A percentile compares a stretch with the other conserved stretches of the same genome.
phyloP scores from a whole-genome alignment of 2,113 vertebrate species.

The Engraulis encrasicolus region DNA sequence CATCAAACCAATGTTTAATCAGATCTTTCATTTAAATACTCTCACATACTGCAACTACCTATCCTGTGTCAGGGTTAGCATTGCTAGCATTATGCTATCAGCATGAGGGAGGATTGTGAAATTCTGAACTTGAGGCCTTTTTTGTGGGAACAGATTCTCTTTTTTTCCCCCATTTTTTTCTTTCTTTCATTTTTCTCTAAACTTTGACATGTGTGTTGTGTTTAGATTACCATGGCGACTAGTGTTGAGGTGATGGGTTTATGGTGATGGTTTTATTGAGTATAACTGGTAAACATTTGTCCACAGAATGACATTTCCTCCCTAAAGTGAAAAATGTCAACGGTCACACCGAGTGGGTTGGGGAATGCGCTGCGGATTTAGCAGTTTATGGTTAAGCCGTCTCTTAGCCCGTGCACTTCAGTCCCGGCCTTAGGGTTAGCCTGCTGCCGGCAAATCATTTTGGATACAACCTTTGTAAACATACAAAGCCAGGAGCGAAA shows the following conservation, averaged over 20 bases:
- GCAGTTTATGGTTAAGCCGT: background rate
- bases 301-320: slow-evolving; percentile 14
- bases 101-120: background rate
- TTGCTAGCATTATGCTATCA: background rate
- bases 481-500: background rate
- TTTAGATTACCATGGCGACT: slow-evolving; percentile 12
- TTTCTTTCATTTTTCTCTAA: background rate
- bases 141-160: no score
- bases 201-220: slow-evolving; percentile 6
- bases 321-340: slow-evolving; percentile 20
- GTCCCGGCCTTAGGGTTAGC: background rate
- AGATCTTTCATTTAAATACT: background rate
- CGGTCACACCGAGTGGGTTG: slow-evolving; percentile 3
- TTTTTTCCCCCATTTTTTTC: no score
- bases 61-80: background rate
- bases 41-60: background rate
- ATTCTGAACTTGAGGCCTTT: no score
- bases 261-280: slow-evolving; percentile 12
- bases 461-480: background rate
- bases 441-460: background rate
- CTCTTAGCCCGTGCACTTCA: background rate
- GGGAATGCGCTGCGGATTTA: background rate
- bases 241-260: slow-evolving; percentile 16
- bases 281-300: slow-evolving; percentile 23
- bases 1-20: background rate